These are phyloP conservation scores for Leptopterna dolabrata DNA, from an alignment of 2,888 invertebrate species.

Conservation along the genomic window DNA sequence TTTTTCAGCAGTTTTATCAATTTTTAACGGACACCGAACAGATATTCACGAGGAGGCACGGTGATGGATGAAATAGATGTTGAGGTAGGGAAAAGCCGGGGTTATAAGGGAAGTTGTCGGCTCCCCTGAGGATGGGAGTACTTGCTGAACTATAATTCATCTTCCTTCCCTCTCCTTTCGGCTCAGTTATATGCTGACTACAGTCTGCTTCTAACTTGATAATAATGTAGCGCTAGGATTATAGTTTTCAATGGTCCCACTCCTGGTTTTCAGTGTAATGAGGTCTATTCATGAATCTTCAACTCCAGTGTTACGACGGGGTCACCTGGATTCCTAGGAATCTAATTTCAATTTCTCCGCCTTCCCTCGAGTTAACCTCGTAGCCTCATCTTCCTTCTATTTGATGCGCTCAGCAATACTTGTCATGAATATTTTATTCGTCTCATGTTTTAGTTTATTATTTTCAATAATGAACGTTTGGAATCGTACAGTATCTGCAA, in stretches of 20 bases:
- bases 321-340: neutral
- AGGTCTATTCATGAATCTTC: conserved; percentile 11
- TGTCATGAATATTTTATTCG: neutral
- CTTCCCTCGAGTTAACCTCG: neutral
- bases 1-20: neutral
- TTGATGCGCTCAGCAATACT: neutral
- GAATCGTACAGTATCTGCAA: no score
- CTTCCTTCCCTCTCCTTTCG: neutral
- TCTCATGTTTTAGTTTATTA: no score
- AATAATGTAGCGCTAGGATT: conserved; percentile 7
- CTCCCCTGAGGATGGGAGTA: neutral
- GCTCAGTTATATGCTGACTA: neutral
- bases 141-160: conserved; percentile 1
- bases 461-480: no score
- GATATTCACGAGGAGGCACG: neutral
- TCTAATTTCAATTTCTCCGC: neutral
- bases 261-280: neutral
- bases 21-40: neutral
- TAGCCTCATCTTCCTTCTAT: neutral
- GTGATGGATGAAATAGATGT: conserved; percentile 7
- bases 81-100: neutral
- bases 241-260: neutral
- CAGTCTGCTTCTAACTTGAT: neutral
- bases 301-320: neutral
- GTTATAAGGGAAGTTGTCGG: neutral